Conservation (phyloP, 1,140 invertebrate species). For the Ylistrum balloti region DNA sequence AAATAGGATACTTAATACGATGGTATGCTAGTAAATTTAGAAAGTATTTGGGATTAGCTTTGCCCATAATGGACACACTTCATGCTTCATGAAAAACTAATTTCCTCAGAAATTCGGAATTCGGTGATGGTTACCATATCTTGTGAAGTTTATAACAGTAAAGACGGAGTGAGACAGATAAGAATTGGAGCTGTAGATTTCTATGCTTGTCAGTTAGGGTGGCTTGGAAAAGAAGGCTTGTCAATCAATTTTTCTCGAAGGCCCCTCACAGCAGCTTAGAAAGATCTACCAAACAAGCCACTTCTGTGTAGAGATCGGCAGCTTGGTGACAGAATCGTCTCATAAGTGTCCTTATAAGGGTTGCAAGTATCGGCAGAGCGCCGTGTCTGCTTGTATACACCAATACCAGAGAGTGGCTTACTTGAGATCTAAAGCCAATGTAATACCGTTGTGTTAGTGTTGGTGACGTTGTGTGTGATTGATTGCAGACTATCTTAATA, state of each 20-base stretch:
- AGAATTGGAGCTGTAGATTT: background rate
- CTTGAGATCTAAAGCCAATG: background rate
- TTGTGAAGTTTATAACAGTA: background rate
- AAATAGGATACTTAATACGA: conserved; percentile 5
- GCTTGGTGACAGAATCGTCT: background rate
- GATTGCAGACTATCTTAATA: background rate
- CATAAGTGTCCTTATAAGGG: background rate
- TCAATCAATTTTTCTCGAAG: background rate
- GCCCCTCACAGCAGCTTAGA: background rate
- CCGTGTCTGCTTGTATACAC: background rate
- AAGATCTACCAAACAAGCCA: background rate
- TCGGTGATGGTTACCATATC: background rate
- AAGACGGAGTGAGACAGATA: background rate
- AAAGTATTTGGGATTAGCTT: background rate
- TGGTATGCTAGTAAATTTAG: background rate
- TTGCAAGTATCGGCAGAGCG: background rate
- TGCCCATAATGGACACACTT: conserved; percentile 13
- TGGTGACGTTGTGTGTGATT: background rate
- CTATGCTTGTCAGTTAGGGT: conserved; percentile 32
- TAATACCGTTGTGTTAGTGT: background rate
- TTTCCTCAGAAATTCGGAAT: background rate
- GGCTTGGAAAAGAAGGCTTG: background rate
- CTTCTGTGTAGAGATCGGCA: background rate
- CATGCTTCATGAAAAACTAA: background rate
- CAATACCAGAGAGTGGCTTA: background rate